phyloP scores from a whole-genome alignment of 2,797 vertebrate species.

The Leptodactylus fallax region DNA sequence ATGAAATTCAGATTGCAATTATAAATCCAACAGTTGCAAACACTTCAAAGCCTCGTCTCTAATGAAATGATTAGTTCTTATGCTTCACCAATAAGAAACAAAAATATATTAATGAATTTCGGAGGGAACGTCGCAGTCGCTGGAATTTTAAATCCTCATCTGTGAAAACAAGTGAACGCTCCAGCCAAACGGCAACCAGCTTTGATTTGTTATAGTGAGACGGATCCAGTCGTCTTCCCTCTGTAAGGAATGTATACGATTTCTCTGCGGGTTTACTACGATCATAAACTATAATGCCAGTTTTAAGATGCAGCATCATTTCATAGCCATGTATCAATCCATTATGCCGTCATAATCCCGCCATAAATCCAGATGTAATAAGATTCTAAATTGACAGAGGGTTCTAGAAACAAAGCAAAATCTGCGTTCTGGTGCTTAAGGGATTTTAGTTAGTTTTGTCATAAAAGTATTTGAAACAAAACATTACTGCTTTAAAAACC shows the following conservation, averaged over 20 bases:
- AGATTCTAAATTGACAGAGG: slow-evolving; percentile 41
- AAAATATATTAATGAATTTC: slow-evolving; percentile 50
- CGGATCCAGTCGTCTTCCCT: slow-evolving; percentile 41
- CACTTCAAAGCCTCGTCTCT: slow-evolving; percentile 56
- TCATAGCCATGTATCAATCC: slow-evolving; percentile 59
- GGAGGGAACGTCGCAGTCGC: neutral
- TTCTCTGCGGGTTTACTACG: slow-evolving; percentile 54
- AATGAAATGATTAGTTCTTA: slow-evolving; percentile 60
- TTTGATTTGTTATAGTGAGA: slow-evolving; percentile 55
- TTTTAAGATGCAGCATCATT: slow-evolving; percentile 62
- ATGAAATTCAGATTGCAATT: slow-evolving; percentile 63
- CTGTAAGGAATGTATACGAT: slow-evolving; percentile 47
- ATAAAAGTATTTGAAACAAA: slow-evolving; percentile 9
- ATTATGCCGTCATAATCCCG: slow-evolving; percentile 55
- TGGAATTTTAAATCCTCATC: slow-evolving; percentile 16
- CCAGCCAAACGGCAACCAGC: slow-evolving; percentile 31
- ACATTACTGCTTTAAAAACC: neutral
- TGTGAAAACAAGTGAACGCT: slow-evolving; percentile 23
- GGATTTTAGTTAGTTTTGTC: slow-evolving; percentile 3
- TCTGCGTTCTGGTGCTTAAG: neutral
- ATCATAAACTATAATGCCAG: slow-evolving; percentile 61
- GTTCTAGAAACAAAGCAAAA: slow-evolving; percentile 33
- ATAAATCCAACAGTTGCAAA: slow-evolving; percentile 33
- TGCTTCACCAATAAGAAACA: slow-evolving; percentile 52
- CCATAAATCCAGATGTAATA: slow-evolving; percentile 48